Conservation (phyloP, 2,888 invertebrate species). For the Xylophagus ater region DNA sequence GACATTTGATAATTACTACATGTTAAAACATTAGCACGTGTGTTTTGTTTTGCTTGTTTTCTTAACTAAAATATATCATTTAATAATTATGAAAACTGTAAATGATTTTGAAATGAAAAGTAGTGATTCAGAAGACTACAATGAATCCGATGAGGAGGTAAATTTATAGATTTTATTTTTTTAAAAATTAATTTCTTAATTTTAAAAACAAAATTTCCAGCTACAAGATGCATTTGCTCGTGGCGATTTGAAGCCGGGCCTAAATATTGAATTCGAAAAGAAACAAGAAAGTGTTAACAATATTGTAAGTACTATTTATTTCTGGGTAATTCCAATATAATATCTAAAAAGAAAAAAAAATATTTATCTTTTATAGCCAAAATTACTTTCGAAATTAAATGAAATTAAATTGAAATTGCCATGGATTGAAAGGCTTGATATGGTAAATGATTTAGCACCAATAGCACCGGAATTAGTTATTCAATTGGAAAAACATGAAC, state of each 20-base stretch:
- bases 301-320: constrained; percentile 45
- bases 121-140: constrained; percentile 30
- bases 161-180: constrained; percentile 12
- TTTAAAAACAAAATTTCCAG: constrained; percentile 42
- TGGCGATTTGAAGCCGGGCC: constrained; percentile 75
- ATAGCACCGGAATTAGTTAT: constrained; percentile 74
- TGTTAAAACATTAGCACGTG: too few relatives aligned
- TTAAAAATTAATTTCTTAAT: constrained; percentile 6
- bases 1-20: too few relatives aligned
- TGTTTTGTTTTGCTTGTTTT: too few relatives aligned
- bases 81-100: too few relatives aligned
- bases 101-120: constrained; percentile 17
- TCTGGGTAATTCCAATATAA: background rate
- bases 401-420: constrained; percentile 61
- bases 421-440: constrained; percentile 80
- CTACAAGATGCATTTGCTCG: constrained; percentile 81
- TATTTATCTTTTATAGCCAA: constrained; percentile 22
- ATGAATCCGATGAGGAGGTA: constrained; percentile 35
- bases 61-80: too few relatives aligned
- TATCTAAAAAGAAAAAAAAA: too few relatives aligned
- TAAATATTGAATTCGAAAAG: constrained; percentile 57
- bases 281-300: constrained; percentile 56
- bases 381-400: constrained; percentile 55
- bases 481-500: constrained; percentile 64
- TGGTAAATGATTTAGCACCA: constrained; percentile 64